A percentile compares a stretch with the other conserved stretches of the same genome.
phyloP scores from a whole-genome alignment of 1,140 invertebrate genomes.

The Drosophila chauvacae region DNA sequence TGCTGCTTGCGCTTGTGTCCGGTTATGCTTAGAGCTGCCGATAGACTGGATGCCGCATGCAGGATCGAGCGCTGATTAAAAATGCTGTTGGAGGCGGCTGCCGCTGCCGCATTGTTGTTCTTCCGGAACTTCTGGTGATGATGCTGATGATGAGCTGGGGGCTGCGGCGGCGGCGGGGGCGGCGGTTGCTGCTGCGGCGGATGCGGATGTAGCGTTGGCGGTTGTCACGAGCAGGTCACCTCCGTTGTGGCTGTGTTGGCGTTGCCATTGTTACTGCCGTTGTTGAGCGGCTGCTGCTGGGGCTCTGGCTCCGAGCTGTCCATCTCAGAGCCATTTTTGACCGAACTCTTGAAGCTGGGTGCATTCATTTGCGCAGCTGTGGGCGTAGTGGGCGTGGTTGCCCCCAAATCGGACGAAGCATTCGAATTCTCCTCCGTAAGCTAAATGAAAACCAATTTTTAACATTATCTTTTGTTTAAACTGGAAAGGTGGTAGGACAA shows the following conservation, averaged over 20 bases:
- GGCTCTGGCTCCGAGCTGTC: conserved; percentile 42
- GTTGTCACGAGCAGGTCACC: conserved; percentile 84
- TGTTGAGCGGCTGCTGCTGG: conserved; percentile 38
- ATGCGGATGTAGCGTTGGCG: conserved; percentile 59
- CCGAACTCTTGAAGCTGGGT: conserved; percentile 61
- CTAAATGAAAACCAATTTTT: conserved; percentile 21
- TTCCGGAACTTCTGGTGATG: conserved; percentile 80
- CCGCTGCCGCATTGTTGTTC: conserved; percentile 82
- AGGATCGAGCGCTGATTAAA: conserved; percentile 78
- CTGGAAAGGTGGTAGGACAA: background rate
- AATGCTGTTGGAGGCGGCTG: conserved; percentile 82
- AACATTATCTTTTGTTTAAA: background rate
- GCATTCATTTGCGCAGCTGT: conserved; percentile 74
- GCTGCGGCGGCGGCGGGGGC: conserved; percentile 34
- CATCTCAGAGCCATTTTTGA: conserved; percentile 63
- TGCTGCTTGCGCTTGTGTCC: conserved; percentile 69
- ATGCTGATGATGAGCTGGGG: conserved; percentile 47
- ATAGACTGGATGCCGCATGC: conserved; percentile 67
- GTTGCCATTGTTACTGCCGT: conserved; percentile 57
- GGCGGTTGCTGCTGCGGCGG: conserved; percentile 49
- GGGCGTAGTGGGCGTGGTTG: conserved; percentile 69
- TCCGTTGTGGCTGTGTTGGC: conserved; percentile 66
- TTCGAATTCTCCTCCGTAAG: conserved; percentile 81
- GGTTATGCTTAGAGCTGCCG: conserved; percentile 76
- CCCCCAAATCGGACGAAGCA: conserved; percentile 70